Base-by-base conservation (phyloP, 2,113 vertebrate species). In the Todiramphus saurophagus region DNA sequence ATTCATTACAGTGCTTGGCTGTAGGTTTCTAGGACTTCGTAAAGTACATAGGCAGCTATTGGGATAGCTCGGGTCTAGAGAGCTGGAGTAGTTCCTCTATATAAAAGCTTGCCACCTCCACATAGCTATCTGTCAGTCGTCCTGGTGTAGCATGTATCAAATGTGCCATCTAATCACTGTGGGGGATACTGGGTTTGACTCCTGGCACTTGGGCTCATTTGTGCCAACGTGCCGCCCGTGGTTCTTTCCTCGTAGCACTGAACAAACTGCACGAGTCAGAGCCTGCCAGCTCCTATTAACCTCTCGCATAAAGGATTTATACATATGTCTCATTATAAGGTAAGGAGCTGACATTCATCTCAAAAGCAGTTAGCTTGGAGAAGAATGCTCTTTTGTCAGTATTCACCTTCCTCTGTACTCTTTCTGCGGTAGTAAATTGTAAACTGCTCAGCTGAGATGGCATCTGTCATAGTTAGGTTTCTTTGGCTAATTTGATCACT, bases 311-410 rank as follows among this genome's bases (percentile, higher is more conserved):
- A 97, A 92, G 96, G 95, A 95, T 96, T 96, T 96, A 92, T 96
- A 92, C 90, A 96, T 96, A 96, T 87, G 89, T 92, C 96, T 97
- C 87, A 97, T 96, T 97, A 96, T 76, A 94, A 97, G 84, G 94
- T 89, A 93, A 96, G 89, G 80, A 94, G 92, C 80, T 97, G 96
- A 92, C 97, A 95, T 96, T 95, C 94, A 82, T 95, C 93, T 96
- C 84, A 92, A 96, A 96, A 96, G 92, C 91, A 92, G 94, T 95
- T 93, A 90, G 83, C 87, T 70, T 91, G 62, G 51, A 86, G 94
- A 89, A 92, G 68, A 94, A 95, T 81, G 93, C 80, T 93, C 85
- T 96, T 97, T 97, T 96, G 95, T 96, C 95, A 93, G 89, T 41
- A 35, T 93, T 96, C 89, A 93, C 91, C 83, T 94, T 96, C 89